Conservation (phyloP, 2,113 vertebrate genomes). For the Amblyornis subalaris region DNA sequence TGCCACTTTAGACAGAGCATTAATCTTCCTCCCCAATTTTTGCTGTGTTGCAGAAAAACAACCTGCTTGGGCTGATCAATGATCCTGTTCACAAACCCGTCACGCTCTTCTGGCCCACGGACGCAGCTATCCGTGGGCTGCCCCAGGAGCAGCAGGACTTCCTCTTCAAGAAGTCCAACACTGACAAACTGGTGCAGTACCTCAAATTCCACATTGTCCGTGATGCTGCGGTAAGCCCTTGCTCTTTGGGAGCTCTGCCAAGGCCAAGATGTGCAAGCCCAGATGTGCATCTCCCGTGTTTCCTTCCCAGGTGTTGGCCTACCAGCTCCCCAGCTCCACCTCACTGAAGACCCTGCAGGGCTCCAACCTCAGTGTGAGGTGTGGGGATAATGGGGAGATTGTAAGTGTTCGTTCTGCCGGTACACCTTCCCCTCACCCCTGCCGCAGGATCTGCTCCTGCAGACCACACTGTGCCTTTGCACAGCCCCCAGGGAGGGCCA, state of each 20-base stretch:
- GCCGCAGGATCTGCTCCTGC: not conserved
- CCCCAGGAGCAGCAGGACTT: slow-evolving; percentile 81
- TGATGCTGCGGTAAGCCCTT: slow-evolving; percentile 72
- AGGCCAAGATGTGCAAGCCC: not conserved
- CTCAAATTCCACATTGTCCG: slow-evolving; percentile 88
- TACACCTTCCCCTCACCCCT: not conserved
- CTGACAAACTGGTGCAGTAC: slow-evolving; percentile 78
- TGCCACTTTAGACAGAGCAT: not conserved
- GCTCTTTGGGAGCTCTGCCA: not conserved
- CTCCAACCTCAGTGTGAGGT: slow-evolving; percentile 78
- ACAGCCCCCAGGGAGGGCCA: not conserved
- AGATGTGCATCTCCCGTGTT: not conserved
- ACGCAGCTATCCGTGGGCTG: slow-evolving; percentile 76
- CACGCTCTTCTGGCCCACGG: slow-evolving; percentile 87
- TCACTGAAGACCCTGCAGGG: slow-evolving; percentile 84
- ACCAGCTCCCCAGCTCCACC: slow-evolving; percentile 63
- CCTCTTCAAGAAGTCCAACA: slow-evolving; percentile 79
- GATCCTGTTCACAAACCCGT: slow-evolving; percentile 78
- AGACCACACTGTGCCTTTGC: not conserved
- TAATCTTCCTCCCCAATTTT: not conserved
- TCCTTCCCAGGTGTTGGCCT: slow-evolving; percentile 61
- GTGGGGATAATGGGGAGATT: slow-evolving; percentile 69
- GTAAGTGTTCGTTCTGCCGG: slow-evolving; percentile 67
- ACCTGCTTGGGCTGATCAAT: slow-evolving; percentile 72
- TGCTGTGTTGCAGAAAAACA: slow-evolving; percentile 77